These are phyloP conservation scores for Ictidomys tridecemlineatus DNA, from an alignment of 2,113 vertebrate genomes.

Conservation along the genomic window DNA sequence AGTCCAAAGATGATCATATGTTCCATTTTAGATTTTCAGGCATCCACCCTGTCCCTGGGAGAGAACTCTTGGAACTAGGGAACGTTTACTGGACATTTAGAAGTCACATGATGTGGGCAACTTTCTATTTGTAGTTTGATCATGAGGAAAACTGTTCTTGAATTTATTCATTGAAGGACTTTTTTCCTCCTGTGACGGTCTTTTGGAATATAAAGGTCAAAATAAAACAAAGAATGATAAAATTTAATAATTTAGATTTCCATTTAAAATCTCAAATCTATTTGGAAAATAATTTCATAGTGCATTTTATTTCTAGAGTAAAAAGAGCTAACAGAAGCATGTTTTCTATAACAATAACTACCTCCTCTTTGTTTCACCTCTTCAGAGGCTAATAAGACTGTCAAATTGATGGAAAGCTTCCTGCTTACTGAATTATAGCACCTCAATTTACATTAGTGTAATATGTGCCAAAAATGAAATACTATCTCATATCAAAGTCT, in stretches of 20 bases:
- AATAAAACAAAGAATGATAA: slow-evolving; percentile 21
- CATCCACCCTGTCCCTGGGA: not conserved
- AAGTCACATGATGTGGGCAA: not conserved
- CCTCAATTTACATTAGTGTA: slow-evolving; percentile 69
- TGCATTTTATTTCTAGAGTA: slow-evolving; percentile 50
- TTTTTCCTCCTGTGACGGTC: not conserved
- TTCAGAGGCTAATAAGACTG: slow-evolving; percentile 77
- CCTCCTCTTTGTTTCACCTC: slow-evolving; percentile 66
- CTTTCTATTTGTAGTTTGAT: not conserved
- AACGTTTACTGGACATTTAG: not conserved
- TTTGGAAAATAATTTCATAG: slow-evolving; percentile 36
- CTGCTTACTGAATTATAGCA: slow-evolving; percentile 81
- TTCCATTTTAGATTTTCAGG: not conserved
- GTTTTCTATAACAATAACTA: slow-evolving; percentile 9
- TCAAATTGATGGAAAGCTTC: slow-evolving; percentile 79
- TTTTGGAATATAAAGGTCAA: not conserved
- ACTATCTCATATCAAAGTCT: slow-evolving; percentile 64
- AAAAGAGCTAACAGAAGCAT: slow-evolving; percentile 43
- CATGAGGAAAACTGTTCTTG: not conserved
- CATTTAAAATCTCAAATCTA: not conserved
- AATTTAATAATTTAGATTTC: not conserved
- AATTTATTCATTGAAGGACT: not conserved
- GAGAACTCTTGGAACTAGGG: not conserved
- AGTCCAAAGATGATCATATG: not conserved
- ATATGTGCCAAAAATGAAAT: slow-evolving; percentile 77